Evolutionary conservation across 2,113 vertebrate species (phyloP), one percentile per base, ranked within the genome.

Genomic region (Symphodus melops): DNA sequence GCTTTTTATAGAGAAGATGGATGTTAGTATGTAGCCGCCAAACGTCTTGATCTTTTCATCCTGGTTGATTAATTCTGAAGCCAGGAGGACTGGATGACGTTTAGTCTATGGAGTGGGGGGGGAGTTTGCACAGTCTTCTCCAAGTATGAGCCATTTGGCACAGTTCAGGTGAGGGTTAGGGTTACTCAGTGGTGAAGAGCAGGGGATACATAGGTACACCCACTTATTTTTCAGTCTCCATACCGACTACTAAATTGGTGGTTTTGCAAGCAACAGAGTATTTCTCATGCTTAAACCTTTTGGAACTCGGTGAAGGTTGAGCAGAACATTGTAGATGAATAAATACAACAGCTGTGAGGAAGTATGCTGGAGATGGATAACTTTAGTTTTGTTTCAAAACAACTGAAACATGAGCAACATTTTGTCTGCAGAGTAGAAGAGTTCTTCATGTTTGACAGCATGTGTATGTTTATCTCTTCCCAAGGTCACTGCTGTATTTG

Each of bases 1-100:
- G 33, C 51, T 61, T 69, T 69, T 21, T 16, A 8, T 36, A 61
- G 58, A 62, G 51, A 82, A 81, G 79, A 87, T 88, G 81, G 65
- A 89, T 90, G 70, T 65, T 25, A 0, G 0, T 28, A 67, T 23
- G 54, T 25, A 17, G 39, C 51, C 0, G 77, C 81, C 77, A 82
- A 63, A 37, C 58, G 11, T 11, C 39, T 41, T 46, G 44, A 46
- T 72, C 57, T 84, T 84, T 79, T 74, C 72, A 19, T 61, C 46
- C 72, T 63, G 73, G 68, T 74, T 67, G 28, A 49, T 20, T 36
- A 39, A 57, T 72, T 17, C 56, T 7, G 51, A 68, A 61, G 42
- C 63, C 74, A 64, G 66, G 62, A 65, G 46, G 44, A 77, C 77
- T 78, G 78, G 57, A 62, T 79, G 10, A 20, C 61, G 49, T 81